A percentile compares a stretch with the other conserved stretches of the same genome.
Conservation (phyloP, 2,797 vertebrate genomes). For the Parauchenoglanis punctatus region DNA sequence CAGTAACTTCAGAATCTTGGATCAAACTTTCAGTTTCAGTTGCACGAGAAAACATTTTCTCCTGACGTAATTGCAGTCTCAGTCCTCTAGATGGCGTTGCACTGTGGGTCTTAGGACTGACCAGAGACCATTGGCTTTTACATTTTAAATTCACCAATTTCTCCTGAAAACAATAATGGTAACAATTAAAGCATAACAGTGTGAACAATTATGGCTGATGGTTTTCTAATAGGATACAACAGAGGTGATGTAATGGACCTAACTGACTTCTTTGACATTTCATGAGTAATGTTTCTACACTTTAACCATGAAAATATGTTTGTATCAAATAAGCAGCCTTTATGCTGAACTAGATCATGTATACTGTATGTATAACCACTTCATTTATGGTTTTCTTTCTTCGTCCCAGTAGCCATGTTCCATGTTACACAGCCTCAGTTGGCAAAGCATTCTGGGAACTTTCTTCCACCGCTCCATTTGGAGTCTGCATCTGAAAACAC, state of each 20-base stretch:
- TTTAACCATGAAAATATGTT: not conserved
- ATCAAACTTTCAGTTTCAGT: slow-evolving; percentile 25
- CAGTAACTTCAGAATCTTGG: not conserved
- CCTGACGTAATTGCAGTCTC: slow-evolving; percentile 9
- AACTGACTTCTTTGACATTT: not conserved
- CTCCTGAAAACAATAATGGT: not conserved
- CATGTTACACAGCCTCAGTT: too few species aligned
- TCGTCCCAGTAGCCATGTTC: too few species aligned
- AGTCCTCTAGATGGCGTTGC: slow-evolving; percentile 35
- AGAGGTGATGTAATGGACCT: not conserved
- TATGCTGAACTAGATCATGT: not conserved
- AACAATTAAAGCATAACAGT: not conserved
- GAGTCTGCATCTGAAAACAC: too few species aligned
- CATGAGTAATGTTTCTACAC: not conserved
- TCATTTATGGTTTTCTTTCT: too few species aligned
- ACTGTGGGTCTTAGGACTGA: not conserved
- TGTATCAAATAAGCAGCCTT: not conserved
- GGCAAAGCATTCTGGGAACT: too few species aligned
- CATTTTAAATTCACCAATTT: not conserved
- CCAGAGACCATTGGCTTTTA: not conserved
- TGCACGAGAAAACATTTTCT: not conserved
- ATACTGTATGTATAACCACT: too few species aligned
- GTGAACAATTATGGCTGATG: not conserved
- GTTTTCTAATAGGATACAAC: not conserved
- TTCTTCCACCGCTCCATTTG: too few species aligned